Evolutionary conservation across 2,797 vertebrate genomes (phyloP), one percentile per base, ranked within the genome.

Genomic region (Intellagama lesueurii): DNA sequence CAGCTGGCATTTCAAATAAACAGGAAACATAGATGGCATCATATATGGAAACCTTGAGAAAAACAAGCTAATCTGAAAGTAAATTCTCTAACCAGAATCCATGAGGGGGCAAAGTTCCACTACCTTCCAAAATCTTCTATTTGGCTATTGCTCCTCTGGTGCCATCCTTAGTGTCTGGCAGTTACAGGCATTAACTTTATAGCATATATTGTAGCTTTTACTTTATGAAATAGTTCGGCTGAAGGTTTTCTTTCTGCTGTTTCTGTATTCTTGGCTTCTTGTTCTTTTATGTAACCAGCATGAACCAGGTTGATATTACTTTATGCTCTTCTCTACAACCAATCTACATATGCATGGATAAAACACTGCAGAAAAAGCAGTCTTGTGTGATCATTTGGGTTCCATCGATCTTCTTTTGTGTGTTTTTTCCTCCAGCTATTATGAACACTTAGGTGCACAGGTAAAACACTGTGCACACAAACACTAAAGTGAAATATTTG

Each of bases 1-100:
- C 83, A 88, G 47, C 90, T 92, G 84, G 92, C 70, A 40, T 87
- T 91, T 94, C 91, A 68, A 81, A 91, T 90, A 80, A 92, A 81
- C 32, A 88, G 47, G 70, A 86, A 3, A 88, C 94, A 4, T 85
- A 75, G 22, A 69, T 93, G 93, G 77, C 76, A 89, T 91, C 83
- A 86, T 90, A 82, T 91, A 87, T 93, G 89, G 81, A 70, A 17
- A 28, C 14, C 22, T 60, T 5, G 35, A 47, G 14, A 86, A 77
- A 75, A 17, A 3, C 22, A 11, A 14, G 49, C 64, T 80, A 85
- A 86, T 70, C 60, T 87, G n/a, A 87, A 89, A 81, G 32, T 8
- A 91, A 89, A n/a, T 82, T 0, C 0, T 0, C 26, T 2, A 0
- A 40, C 83, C 84, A 73, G 60, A 66, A 86, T 68, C 11, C 4